Conservation (phyloP, 2,797 vertebrate genomes). For the Danio tinwini region DNA sequence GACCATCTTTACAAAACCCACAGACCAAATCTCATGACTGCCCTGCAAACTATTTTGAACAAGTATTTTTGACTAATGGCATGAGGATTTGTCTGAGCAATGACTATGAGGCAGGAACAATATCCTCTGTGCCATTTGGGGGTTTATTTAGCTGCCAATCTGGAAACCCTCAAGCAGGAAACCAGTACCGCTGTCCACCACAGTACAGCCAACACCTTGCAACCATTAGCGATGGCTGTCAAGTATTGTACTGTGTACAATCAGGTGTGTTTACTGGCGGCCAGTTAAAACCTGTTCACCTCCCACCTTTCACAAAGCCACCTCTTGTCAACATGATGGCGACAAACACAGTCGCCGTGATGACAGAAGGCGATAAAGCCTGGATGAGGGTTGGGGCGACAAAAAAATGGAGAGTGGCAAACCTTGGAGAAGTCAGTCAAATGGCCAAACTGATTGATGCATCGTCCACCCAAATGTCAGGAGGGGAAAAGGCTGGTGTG, state of each 20-base stretch:
- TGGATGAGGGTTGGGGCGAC: slow-evolving; percentile 83
- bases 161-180: slow-evolving; percentile 77
- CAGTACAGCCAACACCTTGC: slow-evolving; percentile 89
- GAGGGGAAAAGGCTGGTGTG: slow-evolving; percentile 67
- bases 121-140: slow-evolving; percentile 81
- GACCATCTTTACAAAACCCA: slow-evolving; percentile 71
- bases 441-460: slow-evolving; percentile 53
- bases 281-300: slow-evolving; percentile 74
- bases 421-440: slow-evolving; percentile 67
- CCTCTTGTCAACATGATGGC: slow-evolving; percentile 75
- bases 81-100: slow-evolving; percentile 83
- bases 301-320: slow-evolving; percentile 83
- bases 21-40: slow-evolving; percentile 80
- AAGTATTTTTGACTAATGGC: slow-evolving; percentile 79
- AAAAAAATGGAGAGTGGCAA: slow-evolving; percentile 80
- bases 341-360: slow-evolving; percentile 83
- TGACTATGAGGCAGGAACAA: slow-evolving; percentile 80
- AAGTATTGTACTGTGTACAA: slow-evolving; percentile 87
- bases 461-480: slow-evolving; percentile 38
- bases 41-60: slow-evolving; percentile 73
- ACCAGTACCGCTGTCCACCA: slow-evolving; percentile 77
- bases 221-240: slow-evolving; percentile 86
- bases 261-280: slow-evolving; percentile 82
- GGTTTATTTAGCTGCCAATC: slow-evolving; percentile 90
- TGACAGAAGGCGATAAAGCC: slow-evolving; percentile 72